Evolutionary conservation across 2,888 invertebrate genomes (phyloP).

Genomic region (Aphodius sticticus): DNA sequence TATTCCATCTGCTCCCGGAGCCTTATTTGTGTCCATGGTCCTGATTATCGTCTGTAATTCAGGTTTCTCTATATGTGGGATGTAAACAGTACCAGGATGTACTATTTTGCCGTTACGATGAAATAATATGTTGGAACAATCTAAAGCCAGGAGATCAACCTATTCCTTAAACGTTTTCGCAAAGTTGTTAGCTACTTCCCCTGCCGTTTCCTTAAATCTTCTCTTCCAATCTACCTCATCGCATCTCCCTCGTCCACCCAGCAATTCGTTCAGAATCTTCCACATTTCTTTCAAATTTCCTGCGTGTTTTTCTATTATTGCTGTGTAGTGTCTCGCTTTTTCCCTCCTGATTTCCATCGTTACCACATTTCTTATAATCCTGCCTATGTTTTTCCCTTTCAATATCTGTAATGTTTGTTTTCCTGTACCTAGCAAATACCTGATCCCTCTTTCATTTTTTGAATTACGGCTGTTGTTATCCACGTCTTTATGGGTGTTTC

Average conservation of each 20-base stretch:
- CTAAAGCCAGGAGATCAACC: not conserved
- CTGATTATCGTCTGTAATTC: not conserved
- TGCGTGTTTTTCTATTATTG: not conserved
- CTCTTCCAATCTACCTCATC: not conserved
- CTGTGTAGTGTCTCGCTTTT: slow-evolving; percentile 1
- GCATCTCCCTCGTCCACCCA: not conserved
- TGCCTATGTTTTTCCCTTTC: not conserved
- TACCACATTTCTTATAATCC: not conserved
- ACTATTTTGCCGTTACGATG: not conserved
- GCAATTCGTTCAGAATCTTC: slow-evolving; percentile 13
- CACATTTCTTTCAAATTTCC: slow-evolving; percentile 6
- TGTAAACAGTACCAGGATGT: not conserved
- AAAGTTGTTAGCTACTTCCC: slow-evolving; percentile 1
- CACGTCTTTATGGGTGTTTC: slow-evolving; percentile 6
- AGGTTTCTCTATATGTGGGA: not conserved
- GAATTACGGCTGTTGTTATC: slow-evolving; percentile 8
- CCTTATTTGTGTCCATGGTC: slow-evolving; percentile 9
- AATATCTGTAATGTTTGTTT: not conserved
- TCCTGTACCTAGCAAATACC: not conserved
- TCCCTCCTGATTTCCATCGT: not conserved
- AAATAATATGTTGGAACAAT: not conserved
- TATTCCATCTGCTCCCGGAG: slow-evolving; percentile 8
- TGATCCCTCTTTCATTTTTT: slow-evolving; percentile 11
- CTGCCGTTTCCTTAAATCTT: not conserved
- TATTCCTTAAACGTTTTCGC: slow-evolving; percentile 9